Evolutionary conservation across 2,888 invertebrate genomes (phyloP).

Genomic region (Cylindroiulus punctatus): DNA sequence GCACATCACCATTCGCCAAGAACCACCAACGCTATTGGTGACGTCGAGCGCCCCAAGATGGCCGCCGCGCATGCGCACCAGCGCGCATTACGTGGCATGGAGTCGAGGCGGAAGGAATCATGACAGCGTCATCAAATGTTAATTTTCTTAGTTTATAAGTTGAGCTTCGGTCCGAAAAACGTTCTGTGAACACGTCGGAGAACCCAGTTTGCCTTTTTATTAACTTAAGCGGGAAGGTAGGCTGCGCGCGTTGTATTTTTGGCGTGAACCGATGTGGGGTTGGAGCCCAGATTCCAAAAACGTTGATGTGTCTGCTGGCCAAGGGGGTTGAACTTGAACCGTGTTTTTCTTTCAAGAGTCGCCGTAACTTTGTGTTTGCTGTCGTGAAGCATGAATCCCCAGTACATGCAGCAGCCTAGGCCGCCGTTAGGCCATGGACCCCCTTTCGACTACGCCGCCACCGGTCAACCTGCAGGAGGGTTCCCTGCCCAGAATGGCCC

Average conservation of each 20-base stretch:
- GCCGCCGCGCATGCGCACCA: not conserved
- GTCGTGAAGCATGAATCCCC: slow-evolving; percentile 45
- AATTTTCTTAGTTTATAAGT: slow-evolving; percentile 29
- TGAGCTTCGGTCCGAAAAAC: not conserved
- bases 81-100: slow-evolving; percentile 22
- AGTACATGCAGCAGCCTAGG: slow-evolving; percentile 49
- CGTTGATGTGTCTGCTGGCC: not conserved
- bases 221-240: not conserved
- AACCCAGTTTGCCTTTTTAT: not conserved
- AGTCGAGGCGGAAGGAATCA: slow-evolving; percentile 27
- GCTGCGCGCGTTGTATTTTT: not conserved
- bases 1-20: not conserved
- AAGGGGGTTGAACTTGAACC: too few species aligned
- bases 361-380: not conserved
- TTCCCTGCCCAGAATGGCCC: slow-evolving; percentile 27
- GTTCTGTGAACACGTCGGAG: not conserved
- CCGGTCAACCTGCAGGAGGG: not conserved
- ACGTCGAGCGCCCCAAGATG: not conserved
- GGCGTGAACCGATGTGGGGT: not conserved
- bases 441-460: not conserved
- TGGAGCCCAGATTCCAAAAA: not conserved
- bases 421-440: slow-evolving; percentile 31
- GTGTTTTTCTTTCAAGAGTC: not conserved
- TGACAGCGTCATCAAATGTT: slow-evolving; percentile 45
- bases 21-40: not conserved